Evolutionary conservation across 2,888 invertebrate genomes (phyloP), one percentile per base, ranked within the genome.

Genomic region (Dryomyza anilis): DNA sequence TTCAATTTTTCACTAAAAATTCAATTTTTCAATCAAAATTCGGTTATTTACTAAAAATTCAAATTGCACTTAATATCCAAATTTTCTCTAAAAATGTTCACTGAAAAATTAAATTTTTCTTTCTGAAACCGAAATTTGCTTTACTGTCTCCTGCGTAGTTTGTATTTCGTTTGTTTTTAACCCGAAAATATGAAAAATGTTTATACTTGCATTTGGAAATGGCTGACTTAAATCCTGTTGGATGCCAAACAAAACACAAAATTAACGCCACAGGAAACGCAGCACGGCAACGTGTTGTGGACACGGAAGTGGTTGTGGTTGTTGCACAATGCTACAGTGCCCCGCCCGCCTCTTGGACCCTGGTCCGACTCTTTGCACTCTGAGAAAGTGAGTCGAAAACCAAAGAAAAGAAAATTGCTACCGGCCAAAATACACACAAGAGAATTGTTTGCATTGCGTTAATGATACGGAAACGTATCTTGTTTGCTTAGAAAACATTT

Each of bases 371-470:
- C n/a, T n/a, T n/a, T n/a, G n/a, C n/a, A 43, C n/a, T n/a, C 43
- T 56, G 56, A 57, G 43, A 25, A 53, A 19, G 27, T 36, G 10
- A 56, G 39, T 36, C 23, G n/a, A n/a, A 57, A 45, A 43, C 57
- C 39, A 27, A 53, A 43, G 57, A 27, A 61, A 53, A 43, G 43
- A 43, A 61, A 61, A 61, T 23, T 43, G 61, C 61, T 43, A 12
- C 25, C 39, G 53, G 52, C 21, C 43, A 61, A 43, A 61, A 27
- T 53, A 53, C 8, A 59, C 59, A 61, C 50, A 52, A 27, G 50
- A 30, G 39, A 25, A 50, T 52, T 53, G 52, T 61, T 61, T 61
- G 39, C 30, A 6, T 61, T 61, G 61, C 61, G 61, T 52, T 61
- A 52, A 59, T 59, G 59, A 59, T 12, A 59, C 48, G 61, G 29